Conservation (phyloP, 1,140 invertebrate species). For the Geopemphigus sp. region DNA sequence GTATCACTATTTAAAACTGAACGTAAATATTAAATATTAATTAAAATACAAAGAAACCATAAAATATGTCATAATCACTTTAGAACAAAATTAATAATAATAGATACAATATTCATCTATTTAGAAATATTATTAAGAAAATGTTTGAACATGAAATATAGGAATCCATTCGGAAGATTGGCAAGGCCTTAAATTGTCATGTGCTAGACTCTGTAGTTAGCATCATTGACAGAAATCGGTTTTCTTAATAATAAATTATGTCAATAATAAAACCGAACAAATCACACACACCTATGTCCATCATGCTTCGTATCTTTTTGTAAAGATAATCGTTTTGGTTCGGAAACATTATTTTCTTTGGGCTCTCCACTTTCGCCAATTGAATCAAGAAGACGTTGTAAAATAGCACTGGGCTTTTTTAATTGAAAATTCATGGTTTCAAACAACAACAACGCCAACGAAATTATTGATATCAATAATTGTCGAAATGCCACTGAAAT, state of each 20-base stretch:
- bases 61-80: no score
- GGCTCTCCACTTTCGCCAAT: background rate
- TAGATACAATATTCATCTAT: no score
- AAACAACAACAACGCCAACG: background rate
- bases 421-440: conserved; percentile 24
- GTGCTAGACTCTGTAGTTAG: no score
- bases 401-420: conserved; percentile 27
- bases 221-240: background rate
- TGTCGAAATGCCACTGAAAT: no score
- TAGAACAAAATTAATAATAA: no score
- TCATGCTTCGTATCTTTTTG: background rate
- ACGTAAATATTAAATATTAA: no score
- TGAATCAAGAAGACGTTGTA: background rate
- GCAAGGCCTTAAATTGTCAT: no score
- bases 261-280: background rate
- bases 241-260: background rate
- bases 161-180: background rate
- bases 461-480: no score
- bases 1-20: no score
- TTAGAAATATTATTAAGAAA: no score
- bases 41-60: no score
- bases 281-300: background rate
- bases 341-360: background rate
- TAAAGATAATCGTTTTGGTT: background rate
- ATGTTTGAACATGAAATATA: background rate